Evolutionary conservation across 1,140 invertebrate species (phyloP), one percentile per base, ranked within the genome.

Genomic region (Caerostris extrusa): DNA sequence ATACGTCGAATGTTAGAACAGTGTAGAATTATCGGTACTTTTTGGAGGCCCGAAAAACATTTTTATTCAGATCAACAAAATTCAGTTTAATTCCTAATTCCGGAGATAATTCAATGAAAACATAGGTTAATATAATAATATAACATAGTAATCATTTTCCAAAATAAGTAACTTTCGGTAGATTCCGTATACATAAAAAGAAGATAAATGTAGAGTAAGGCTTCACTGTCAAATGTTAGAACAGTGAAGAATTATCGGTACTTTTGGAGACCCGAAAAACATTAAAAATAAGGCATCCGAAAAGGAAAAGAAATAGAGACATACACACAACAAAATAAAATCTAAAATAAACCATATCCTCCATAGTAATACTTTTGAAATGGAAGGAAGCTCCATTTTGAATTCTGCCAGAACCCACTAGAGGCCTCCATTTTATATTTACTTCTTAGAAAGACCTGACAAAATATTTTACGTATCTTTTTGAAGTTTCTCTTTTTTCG

Each of bases 391-490:
- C 14, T 19, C 83, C 55, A 85, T 85, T 85, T 85, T 85, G 83
- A 85, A 85, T 12, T 57, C 83, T 85, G 83, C 57, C 83, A 60
- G n/a, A 85, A 85, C 7, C 57, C 83, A 85, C 83, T 85, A 12
- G 83, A 85, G 83, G 58, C 56, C 50, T 85, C 83, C 57, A 85
- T 85, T n/a, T 85, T 85, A 17, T 85, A 85, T 85, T 85, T 85
- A 85, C 83, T 85, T 60, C 57, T 85, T 77, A 12, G 71, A 77
- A 77, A 77, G 71, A 77, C 71, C 71, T 77, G 71, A 77, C 71
- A 77, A 77, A 77, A 77, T 77, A 50, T 77, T 50, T 77, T 77
- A 77, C 71, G 71, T 50, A 77, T 53, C 71, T 77, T 53, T 50
- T 77, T 77, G 69, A 77, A 77, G 69, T 50, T 53, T 53, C 34